Evolutionary conservation across 2,113 vertebrate genomes (phyloP).

Genomic region (Ceratotherium simum): DNA sequence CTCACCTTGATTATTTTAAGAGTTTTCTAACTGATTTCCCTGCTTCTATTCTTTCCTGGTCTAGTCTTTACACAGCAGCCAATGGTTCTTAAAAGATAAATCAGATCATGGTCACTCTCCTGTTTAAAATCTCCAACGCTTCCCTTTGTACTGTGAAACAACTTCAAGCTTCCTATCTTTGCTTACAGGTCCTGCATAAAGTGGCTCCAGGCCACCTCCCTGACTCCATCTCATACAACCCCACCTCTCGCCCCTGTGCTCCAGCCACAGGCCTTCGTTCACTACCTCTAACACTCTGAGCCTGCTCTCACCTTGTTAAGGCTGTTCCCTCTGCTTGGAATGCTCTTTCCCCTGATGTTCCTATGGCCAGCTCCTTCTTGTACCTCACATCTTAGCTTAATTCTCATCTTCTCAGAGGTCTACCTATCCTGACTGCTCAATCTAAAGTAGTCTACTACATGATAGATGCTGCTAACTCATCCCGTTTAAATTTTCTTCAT

Average conservation of each 20-base stretch:
- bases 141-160: background rate
- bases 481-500: constrained; percentile 9
- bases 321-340: background rate
- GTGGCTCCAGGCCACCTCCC: background rate
- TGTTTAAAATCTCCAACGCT: background rate
- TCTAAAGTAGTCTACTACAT: background rate
- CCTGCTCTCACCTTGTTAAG: background rate
- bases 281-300: background rate
- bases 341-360: background rate
- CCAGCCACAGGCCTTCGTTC: background rate
- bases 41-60: background rate
- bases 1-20: background rate
- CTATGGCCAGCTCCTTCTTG: background rate
- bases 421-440: background rate
- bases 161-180: background rate
- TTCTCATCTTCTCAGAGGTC: background rate
- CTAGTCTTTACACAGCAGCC: background rate
- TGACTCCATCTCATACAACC: background rate
- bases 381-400: background rate
- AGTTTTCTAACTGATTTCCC: background rate
- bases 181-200: background rate
- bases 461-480: background rate
- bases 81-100: constrained; percentile 23
- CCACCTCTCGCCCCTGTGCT: background rate
- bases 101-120: background rate